Conservation (phyloP, 2,888 invertebrate genomes). For the Meganola albula region DNA sequence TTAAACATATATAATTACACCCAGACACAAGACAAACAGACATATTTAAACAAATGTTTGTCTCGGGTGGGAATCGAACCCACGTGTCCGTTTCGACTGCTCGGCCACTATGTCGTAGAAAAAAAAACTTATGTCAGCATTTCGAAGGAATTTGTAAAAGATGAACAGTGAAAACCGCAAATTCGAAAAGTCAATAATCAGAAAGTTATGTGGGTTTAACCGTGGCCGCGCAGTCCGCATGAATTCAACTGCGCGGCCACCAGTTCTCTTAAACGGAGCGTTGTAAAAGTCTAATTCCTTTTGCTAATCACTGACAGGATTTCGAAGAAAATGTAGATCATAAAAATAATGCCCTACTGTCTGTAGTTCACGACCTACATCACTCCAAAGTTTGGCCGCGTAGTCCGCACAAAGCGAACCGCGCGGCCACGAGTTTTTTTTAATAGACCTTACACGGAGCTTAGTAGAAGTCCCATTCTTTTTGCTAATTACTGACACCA, state of each 20-base stretch:
- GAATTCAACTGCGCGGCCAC: constrained; percentile 7
- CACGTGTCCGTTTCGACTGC: constrained; percentile 1
- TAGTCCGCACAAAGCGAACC: constrained; percentile 2
- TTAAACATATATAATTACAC: too few relatives aligned
- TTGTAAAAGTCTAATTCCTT: constrained; percentile 8
- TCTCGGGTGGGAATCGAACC: too few relatives aligned
- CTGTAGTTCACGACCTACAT: constrained; percentile 8
- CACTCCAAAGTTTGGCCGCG: constrained; percentile 10
- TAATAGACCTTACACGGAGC: constrained; percentile 7
- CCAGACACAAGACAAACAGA: too few relatives aligned
- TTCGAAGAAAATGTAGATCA: constrained; percentile 8
- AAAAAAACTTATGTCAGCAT: constrained; percentile 8
- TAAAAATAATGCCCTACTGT: constrained; percentile 9
- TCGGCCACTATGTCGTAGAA: constrained; percentile 1
- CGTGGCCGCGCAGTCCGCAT: constrained; percentile 8
- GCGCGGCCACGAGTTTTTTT: constrained; percentile 2
- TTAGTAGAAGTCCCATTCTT: constrained; percentile 6
- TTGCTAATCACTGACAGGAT: constrained; percentile 8
- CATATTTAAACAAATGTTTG: too few relatives aligned
- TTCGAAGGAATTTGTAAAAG: constrained; percentile 3
- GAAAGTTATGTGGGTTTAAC: constrained; percentile 8
- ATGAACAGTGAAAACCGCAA: constrained; percentile 2
- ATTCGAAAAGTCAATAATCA: constrained; percentile 2
- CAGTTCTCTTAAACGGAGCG: constrained; percentile 8
- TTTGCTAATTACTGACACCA: constrained; percentile 8